Conservation (phyloP, 2,113 vertebrate species). For the Rhea pennata region DNA sequence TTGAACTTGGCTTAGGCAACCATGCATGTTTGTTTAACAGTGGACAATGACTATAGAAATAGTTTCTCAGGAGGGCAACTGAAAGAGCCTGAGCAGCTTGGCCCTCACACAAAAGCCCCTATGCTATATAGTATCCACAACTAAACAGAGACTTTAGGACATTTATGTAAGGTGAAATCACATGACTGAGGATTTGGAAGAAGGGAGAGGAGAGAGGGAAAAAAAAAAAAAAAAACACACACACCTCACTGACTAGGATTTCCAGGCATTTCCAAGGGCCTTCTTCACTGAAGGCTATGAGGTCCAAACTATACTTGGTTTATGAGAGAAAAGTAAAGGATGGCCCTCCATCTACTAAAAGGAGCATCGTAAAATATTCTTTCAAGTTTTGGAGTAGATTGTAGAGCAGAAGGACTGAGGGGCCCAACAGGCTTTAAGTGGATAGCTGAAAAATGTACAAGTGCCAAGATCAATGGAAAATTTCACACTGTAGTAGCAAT, state of each 20-base stretch:
- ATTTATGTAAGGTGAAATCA: background rate
- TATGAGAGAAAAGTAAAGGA: background rate
- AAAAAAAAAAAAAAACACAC: too few relatives aligned
- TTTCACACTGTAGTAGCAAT: background rate
- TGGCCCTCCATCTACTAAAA: background rate
- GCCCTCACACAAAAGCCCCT: background rate
- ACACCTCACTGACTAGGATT: background rate
- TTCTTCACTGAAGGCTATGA: background rate
- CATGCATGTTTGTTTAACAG: background rate
- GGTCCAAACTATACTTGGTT: background rate
- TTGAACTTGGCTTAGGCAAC: background rate
- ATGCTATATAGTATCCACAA: background rate
- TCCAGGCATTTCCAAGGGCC: background rate
- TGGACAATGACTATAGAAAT: background rate
- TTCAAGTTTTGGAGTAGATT: background rate
- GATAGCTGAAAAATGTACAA: background rate
- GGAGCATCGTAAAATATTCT: background rate
- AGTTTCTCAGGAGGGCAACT: background rate
- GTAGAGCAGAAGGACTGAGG: background rate
- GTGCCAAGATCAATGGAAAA: background rate
- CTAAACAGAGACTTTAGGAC: background rate
- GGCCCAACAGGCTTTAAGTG: background rate
- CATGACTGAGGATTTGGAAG: accelerated
- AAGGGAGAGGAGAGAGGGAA: background rate
- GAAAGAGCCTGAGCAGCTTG: background rate